Base-by-base conservation (phyloP, 2,113 vertebrate species). In the Entelurus aequoreus region DNA sequence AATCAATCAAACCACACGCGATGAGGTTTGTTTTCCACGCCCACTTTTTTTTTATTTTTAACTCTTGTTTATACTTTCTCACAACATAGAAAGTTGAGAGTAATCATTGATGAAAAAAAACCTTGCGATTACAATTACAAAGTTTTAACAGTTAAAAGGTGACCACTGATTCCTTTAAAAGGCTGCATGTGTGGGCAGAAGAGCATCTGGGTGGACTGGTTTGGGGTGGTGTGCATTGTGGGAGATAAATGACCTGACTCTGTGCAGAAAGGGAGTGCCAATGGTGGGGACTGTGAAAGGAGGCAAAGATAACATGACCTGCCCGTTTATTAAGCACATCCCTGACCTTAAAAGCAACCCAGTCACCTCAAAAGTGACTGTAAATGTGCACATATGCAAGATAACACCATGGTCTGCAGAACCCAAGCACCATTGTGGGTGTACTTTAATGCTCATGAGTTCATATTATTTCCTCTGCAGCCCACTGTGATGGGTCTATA, bases 161-260 rank as follows among this genome's bases (percentile, higher is more conserved):
- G 28, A 28, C 50, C 37, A 72, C 49, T 66, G 13, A 48, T 63
- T 75, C 44, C 47, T 38, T 46, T 48, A 6, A 54, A 28, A 53
- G 12, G 12, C 12, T 16, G 36, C 42, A 53, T 72, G 72, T 70
- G 68, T 44, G 46, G 6, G 42, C 11, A 46, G 42, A 62, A 19
- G 53, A 64, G 51, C 72, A 65, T 73, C 48, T 73, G 70, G 76
- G 72, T 77, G 71, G 74, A 78, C 69, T 75, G 64, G 70, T 70
- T 82, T 79, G 56, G 81, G 78, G 69, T 80, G 72, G 69, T 76
- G 74, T 89, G 87, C 66, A 66, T 69, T 66, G 69, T 78, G 65
- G 52, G 35, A 89, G 89, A 90, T 90, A 90, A 89, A 82, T 79
- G 71, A 49, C 54, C 53, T 40, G 44, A 66, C 67, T 70, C 48